phyloP scores from a whole-genome alignment of 2,888 invertebrate genomes.

The Nycteola revayana region DNA sequence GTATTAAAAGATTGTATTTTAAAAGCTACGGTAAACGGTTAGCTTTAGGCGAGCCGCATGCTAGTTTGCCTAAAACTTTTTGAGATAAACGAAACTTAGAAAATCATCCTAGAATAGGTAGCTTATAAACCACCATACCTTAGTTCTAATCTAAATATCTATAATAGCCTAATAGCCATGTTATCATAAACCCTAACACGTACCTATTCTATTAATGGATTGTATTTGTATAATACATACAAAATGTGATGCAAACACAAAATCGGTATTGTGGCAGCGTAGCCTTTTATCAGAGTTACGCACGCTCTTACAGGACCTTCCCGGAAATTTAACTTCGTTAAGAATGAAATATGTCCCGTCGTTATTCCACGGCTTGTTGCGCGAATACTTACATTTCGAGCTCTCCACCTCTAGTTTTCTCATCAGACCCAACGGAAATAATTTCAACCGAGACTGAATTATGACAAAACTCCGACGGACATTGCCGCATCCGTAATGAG shows the following conservation, averaged over 20 bases:
- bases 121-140: too few relatives aligned
- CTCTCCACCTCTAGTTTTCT: slow-evolving; percentile 79
- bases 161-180: too few relatives aligned
- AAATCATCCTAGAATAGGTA: too few relatives aligned
- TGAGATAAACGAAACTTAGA: too few relatives aligned
- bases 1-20: too few relatives aligned
- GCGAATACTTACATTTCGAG: slow-evolving; percentile 77
- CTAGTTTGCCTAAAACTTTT: too few relatives aligned
- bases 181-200: too few relatives aligned
- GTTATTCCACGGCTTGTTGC: slow-evolving; percentile 79
- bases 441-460: slow-evolving; percentile 81
- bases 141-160: too few relatives aligned
- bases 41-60: too few relatives aligned
- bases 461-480: slow-evolving; percentile 81
- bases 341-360: slow-evolving; percentile 80
- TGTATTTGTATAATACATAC: slow-evolving; percentile 34
- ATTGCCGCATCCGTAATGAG: slow-evolving; percentile 81
- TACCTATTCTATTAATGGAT: slow-evolving; percentile 20
- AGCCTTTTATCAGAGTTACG: slow-evolving; percentile 78
- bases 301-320: slow-evolving; percentile 73
- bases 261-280: slow-evolving; percentile 58
- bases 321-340: slow-evolving; percentile 82
- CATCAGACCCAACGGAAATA: slow-evolving; percentile 80
- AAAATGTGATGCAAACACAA: slow-evolving; percentile 49
- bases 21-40: too few relatives aligned